Evolutionary conservation across 2,888 invertebrate genomes (phyloP).

Genomic region (Caenorhabditis macrosperma): DNA sequence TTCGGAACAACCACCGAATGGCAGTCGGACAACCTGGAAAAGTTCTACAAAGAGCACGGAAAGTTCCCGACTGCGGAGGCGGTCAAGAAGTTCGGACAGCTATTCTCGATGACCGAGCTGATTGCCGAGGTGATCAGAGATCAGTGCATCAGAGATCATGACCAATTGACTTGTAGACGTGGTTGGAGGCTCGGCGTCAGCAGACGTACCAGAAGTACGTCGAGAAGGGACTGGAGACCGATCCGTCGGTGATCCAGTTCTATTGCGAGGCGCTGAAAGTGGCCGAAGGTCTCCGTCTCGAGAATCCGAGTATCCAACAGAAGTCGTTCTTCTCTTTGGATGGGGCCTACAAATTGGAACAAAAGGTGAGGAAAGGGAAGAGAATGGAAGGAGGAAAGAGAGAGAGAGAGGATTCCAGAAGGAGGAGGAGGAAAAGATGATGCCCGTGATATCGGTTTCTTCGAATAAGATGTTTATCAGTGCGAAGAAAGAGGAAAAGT

Average conservation of each 20-base stretch:
- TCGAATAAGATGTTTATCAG: conserved; percentile 46
- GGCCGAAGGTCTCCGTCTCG: conserved; percentile 55
- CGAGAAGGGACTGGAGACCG: conserved; percentile 40
- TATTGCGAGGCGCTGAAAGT: conserved; percentile 53
- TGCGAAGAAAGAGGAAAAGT: conserved; percentile 51
- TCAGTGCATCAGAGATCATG: background rate
- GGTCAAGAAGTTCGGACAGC: conserved; percentile 48
- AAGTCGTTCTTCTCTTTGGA: conserved; percentile 51
- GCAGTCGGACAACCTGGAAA: conserved; percentile 53
- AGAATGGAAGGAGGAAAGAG: too few relatives aligned
- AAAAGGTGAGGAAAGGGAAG: conserved; percentile 18
- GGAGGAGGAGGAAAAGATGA: conserved; percentile 48
- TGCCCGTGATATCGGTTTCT: conserved; percentile 38
- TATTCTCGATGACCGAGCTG: conserved; percentile 45
- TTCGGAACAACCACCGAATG: conserved; percentile 54
- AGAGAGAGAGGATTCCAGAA: conserved; percentile 34
- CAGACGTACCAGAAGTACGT: conserved; percentile 49
- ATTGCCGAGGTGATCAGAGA: conserved; percentile 40
- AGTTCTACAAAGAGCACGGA: conserved; percentile 45
- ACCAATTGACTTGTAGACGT: conserved; percentile 45
- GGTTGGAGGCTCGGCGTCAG: conserved; percentile 58
- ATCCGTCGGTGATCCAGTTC: conserved; percentile 53
- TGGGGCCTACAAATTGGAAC: conserved; percentile 37
- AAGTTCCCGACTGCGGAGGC: conserved; percentile 37
- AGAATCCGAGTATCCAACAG: conserved; percentile 38